These are phyloP conservation scores for Panorpa germanica DNA, from an alignment of 2,888 invertebrate genomes.

Conservation along the genomic window DNA sequence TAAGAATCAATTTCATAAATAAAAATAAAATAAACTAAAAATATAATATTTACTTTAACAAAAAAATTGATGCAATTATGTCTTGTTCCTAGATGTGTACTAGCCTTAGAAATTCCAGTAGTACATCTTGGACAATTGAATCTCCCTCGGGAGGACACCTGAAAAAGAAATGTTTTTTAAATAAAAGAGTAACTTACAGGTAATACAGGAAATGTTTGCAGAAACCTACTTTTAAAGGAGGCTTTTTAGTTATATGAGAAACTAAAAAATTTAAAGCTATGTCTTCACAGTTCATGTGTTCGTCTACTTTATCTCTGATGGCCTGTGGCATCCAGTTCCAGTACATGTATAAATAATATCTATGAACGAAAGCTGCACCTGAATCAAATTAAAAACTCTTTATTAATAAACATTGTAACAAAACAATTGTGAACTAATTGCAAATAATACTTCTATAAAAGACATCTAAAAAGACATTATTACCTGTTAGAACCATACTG, in stretches of 20 bases:
- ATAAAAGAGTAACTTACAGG: neutral
- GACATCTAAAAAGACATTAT: too few relatives aligned
- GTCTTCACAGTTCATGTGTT: constrained; percentile 98
- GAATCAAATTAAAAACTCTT: too few relatives aligned
- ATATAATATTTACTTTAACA: constrained; percentile 39
- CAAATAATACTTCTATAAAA: too few relatives aligned
- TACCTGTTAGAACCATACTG: constrained; percentile 96
- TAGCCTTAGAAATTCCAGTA: constrained; percentile 86
- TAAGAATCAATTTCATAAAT: constrained; percentile 6
- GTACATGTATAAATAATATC: constrained; percentile 90
- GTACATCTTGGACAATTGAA: constrained; percentile 97
- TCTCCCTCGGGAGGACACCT: constrained; percentile 96
- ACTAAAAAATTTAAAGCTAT: constrained; percentile 99
- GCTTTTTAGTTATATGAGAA: constrained; percentile 88
- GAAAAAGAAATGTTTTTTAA: constrained; percentile 13
- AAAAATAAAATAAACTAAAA: constrained; percentile 4
- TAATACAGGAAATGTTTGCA: constrained; percentile 3
- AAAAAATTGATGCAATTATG: constrained; percentile 97
- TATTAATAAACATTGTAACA: too few relatives aligned
- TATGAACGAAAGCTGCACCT: constrained; percentile 89
- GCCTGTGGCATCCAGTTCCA: constrained; percentile 85
- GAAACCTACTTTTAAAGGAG: constrained; percentile 73
- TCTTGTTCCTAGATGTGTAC: constrained; percentile 91
- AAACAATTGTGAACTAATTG: too few relatives aligned
- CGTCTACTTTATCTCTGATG: constrained; percentile 90